These are phyloP conservation scores for Rhodinocichla rosea DNA, from an alignment of 2,113 vertebrate species.

Conservation along the genomic window DNA sequence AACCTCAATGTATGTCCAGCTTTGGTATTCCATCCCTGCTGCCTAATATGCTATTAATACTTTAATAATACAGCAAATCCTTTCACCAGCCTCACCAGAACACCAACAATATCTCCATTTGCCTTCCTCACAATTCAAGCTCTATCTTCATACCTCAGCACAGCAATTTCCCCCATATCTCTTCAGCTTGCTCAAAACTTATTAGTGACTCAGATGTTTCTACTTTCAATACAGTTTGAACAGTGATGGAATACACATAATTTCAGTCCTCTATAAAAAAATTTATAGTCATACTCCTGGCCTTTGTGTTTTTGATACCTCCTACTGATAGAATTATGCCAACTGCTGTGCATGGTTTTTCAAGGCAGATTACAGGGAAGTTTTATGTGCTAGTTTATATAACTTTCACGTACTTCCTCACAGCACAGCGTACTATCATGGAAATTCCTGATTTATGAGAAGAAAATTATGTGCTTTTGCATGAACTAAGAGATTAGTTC, in stretches of 20 bases:
- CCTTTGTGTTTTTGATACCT: not conserved
- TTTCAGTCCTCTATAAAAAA: not conserved
- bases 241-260: not conserved
- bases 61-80: not conserved
- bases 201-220: not conserved
- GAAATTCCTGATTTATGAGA: not conserved
- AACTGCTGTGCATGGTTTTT: not conserved
- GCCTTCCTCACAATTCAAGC: not conserved
- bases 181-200: not conserved
- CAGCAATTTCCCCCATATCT: not conserved
- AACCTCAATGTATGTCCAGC: not conserved
- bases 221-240: not conserved
- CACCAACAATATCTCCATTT: not conserved
- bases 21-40: not conserved
- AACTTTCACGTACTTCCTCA: not conserved
- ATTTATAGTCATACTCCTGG: not conserved
- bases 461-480: not conserved
- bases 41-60: not conserved
- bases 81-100: not conserved
- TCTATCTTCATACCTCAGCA: not conserved
- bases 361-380: not conserved
- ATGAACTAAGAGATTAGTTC: not conserved
- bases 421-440: not conserved
- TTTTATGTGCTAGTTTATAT: not conserved
- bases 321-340: not conserved